Base-by-base conservation (phyloP, 2,797 vertebrate genomes). In the Tragopan temminckii region DNA sequence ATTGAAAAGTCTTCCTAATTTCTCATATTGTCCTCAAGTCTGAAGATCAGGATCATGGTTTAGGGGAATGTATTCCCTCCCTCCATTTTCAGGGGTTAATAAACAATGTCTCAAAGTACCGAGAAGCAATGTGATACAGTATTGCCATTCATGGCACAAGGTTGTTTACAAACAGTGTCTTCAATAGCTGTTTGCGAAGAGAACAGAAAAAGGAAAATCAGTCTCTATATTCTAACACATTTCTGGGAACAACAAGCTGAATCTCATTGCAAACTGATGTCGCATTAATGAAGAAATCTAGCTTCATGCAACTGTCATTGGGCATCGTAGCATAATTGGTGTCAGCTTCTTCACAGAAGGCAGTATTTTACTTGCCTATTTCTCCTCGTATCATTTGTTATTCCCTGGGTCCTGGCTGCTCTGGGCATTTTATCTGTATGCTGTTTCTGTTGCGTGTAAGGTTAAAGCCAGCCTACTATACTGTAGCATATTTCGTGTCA, bases 11-110 rank as follows among this genome's bases (percentile, higher is more conserved):
- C 29, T 68, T 92, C 64, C 38, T 81, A 17, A 90, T 50, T 91
- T 93, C 89, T 80, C 93, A 80, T 67, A 64, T 43, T 70, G 75
- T 88, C 12, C 42, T 78, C 63, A 90, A 67, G 57, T 80, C 67
- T 59, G 21, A 80, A 59, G 11, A 89, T 96, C 46, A 90, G 48
- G 35, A 94, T 18, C 40, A 74, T 33, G 31, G 68, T 67, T 80
- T 90, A 33, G 12, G 75, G 69, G 71, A 89, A 94, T 87, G 45
- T 38, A 64, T 77, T 50, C 19, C 7, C 24, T 66, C 53, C 13
- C 9, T 84, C 24, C 5, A 23, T 70, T 83, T 85, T 59, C 19
- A 13, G 31, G 81, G 35, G 36, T 90, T 92, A 79, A 19, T 76
- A 94, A 92, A 92, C 69, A 25, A 24, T 29, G 18, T 59, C 58